Evolutionary conservation across 2,113 vertebrate genomes (phyloP), one percentile per base, ranked within the genome.

Genomic region (Uropsilus gracilis): DNA sequence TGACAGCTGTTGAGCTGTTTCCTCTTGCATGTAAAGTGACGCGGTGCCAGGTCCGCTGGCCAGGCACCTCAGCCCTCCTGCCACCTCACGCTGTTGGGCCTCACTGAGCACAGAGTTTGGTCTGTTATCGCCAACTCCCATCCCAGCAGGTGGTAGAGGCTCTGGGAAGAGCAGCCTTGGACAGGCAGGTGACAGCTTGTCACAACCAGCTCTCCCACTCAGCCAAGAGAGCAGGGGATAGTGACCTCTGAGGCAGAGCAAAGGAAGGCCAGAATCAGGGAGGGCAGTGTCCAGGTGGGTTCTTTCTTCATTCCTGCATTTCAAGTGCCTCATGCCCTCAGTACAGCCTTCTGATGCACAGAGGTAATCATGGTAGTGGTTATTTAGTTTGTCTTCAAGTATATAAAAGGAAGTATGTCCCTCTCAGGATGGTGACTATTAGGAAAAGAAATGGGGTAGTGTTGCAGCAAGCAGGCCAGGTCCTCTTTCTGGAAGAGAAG

Each of bases 1-100:
- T 69, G 89, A 95, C 96, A 97, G 97, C 97, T 97, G 98, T 61
- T 86, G 96, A 80, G 82, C 76, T 66, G 85, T 28, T 96, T 68
- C 82, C 90, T 94, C 95, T 94, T 73, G 96, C 96, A 96, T 95
- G 84, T 37, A 69, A 96, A 97, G 94, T 69, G 87, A 89, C 34
- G 26, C 34, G 26, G 26, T 34, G 64, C 95, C 72, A 93, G 71
- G 69, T 18, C 86, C 39, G 3, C 86, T 86, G 71, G 94, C 13
- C 2, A 91, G 94, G 68, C 44, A 66, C 91, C 72, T 73, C 26
- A 75, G 94, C 86, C 95, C 86, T 96, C 86, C 88, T 26, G 90
- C 86, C 95, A 97, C 95, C 95, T 89, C 77, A 68, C 1, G 0
- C 94, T 80, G 96, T 64, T 91, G 88, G 86, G 86, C 71, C 69